Conservation (phyloP, 2,888 invertebrate genomes). For the Cataglyphis altisquamis region DNA sequence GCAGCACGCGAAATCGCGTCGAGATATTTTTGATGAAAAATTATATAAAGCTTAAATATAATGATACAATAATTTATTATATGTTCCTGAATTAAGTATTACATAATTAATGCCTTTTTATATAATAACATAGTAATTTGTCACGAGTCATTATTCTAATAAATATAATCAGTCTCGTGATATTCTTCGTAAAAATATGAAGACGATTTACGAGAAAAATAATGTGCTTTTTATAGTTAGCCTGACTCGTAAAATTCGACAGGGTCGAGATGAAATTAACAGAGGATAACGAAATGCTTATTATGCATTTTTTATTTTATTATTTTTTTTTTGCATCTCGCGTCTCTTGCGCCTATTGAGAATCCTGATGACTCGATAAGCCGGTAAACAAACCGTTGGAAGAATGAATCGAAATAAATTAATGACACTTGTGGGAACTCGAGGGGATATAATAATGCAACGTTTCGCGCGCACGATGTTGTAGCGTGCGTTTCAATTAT, state of each 20-base stretch:
- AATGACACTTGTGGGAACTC: conserved; percentile 29
- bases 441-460: conserved; percentile 18
- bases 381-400: conserved; percentile 11
- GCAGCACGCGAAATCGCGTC: not conserved
- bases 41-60: not conserved
- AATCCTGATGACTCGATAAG: not conserved
- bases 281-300: not conserved
- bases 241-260: not conserved
- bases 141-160: not conserved
- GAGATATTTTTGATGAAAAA: not conserved
- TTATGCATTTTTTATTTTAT: not conserved
- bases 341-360: not conserved
- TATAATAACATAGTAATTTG: not conserved
- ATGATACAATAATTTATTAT: not conserved
- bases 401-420: conserved; percentile 41
- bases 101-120: not conserved
- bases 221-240: not conserved
- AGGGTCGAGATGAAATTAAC: not conserved
- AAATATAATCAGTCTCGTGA: not conserved
- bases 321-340: not conserved
- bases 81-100: not conserved
- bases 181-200: not conserved
- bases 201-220: not conserved
- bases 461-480: conserved; percentile 6
- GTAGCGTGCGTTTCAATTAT: conserved; percentile 31